phyloP scores from a whole-genome alignment of 1,140 invertebrate species.

The Scaptomyza montana region DNA sequence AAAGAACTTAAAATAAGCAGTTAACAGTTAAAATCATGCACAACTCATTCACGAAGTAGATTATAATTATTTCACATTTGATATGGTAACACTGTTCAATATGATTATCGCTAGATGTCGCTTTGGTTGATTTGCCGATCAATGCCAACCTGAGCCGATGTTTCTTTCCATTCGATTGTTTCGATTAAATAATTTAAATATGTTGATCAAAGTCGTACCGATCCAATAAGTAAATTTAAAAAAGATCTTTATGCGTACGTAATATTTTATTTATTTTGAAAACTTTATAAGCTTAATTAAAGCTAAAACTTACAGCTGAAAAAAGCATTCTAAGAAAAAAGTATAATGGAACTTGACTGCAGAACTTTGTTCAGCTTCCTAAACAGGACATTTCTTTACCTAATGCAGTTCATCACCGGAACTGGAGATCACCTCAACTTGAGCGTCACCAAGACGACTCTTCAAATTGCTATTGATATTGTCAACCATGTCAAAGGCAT shows the following conservation, averaged over 20 bases:
- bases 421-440: not conserved
- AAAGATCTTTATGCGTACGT: not conserved
- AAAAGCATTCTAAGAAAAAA: not conserved
- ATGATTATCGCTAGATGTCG: too few species aligned
- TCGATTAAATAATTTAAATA: too few species aligned
- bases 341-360: not conserved
- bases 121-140: too few species aligned
- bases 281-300: not conserved
- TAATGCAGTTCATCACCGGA: not conserved
- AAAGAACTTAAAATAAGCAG: not conserved
- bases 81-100: too few species aligned
- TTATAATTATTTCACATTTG: too few species aligned
- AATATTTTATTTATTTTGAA: not conserved
- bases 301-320: not conserved
- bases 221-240: too few species aligned
- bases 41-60: too few species aligned
- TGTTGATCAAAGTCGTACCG: too few species aligned
- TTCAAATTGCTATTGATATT: conserved; percentile 59
- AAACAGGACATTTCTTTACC: too few species aligned
- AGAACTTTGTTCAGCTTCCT: conserved; percentile 24
- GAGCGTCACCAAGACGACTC: conserved; percentile 9
- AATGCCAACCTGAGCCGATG: too few species aligned
- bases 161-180: too few species aligned
- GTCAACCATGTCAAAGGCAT: conserved; percentile 67
- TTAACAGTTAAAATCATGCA: too few species aligned